These are phyloP conservation scores for Chymomyza fuscimana DNA, from an alignment of 2,888 invertebrate species.

Conservation along the genomic window DNA sequence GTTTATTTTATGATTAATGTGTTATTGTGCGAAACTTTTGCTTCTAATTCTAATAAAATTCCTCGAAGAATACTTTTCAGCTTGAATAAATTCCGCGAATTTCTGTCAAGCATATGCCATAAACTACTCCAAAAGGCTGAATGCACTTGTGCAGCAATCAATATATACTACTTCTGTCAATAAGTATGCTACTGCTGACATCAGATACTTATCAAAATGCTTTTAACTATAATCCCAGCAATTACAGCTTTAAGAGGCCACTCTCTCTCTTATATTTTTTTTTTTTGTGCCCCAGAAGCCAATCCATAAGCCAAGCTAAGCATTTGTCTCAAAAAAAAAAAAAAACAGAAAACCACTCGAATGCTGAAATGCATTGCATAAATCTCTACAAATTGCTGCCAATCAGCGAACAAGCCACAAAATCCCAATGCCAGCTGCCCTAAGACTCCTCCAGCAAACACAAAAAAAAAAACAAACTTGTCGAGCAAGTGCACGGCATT, in stretches of 20 bases:
- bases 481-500: not conserved
- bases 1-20: too few species aligned
- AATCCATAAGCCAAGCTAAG: not conserved
- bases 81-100: too few species aligned
- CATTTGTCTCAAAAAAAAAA: not conserved
- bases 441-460: slow-evolving; percentile 11
- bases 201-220: not conserved
- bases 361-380: slow-evolving; percentile 30
- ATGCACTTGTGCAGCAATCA: not conserved
- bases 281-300: not conserved
- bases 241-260: not conserved
- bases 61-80: too few species aligned
- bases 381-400: slow-evolving; percentile 45
- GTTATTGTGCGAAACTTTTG: too few species aligned
- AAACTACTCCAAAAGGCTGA: not conserved
- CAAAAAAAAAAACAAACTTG: not conserved
- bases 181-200: not conserved
- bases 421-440: slow-evolving; percentile 12
- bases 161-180: not conserved
- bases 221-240: not conserved
- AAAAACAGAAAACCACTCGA: not conserved
- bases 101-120: not conserved
- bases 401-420: slow-evolving; percentile 36
- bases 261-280: too few species aligned
- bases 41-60: too few species aligned